Evolutionary conservation across 2,113 vertebrate genomes (phyloP).

Genomic region (Lethenteron camtschaticum): DNA sequence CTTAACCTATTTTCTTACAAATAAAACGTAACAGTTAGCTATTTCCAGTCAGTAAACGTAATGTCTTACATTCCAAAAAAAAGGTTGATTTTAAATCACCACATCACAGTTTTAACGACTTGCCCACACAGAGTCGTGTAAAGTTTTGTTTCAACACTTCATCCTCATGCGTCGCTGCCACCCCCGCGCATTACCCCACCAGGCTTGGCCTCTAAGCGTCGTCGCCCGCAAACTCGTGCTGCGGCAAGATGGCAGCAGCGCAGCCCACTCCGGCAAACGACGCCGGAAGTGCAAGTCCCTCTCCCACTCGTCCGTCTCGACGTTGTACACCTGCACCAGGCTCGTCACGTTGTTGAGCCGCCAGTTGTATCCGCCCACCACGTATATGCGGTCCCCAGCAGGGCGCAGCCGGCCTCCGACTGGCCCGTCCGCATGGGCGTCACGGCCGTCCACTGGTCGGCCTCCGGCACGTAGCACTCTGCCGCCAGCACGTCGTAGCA

Average conservation of each 20-base stretch:
- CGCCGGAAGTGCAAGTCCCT: slow-evolving; percentile 80
- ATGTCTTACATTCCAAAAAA: no score
- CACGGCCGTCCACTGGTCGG: slow-evolving; percentile 73
- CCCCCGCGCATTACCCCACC: no score
- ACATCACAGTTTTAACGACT: no score
- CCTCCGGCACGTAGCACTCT: slow-evolving; percentile 64
- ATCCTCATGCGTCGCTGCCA: no score
- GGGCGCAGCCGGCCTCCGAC: slow-evolving; percentile 73
- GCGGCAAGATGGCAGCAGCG: slow-evolving; percentile 46
- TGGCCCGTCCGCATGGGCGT: slow-evolving; percentile 74
- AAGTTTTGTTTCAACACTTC: no score
- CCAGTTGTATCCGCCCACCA: slow-evolving; percentile 90
- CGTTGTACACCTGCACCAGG: slow-evolving; percentile 89
- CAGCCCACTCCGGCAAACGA: slow-evolving; percentile 75
- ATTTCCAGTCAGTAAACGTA: no score
- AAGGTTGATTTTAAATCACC: no score
- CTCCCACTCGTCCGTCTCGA: slow-evolving; percentile 74
- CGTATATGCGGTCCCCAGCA: slow-evolving; percentile 59
- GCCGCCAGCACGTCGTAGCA: slow-evolving; percentile 74
- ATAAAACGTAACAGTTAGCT: no score
- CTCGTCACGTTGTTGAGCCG: slow-evolving; percentile 89
- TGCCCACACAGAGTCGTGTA: no score
- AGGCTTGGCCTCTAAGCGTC: no score
- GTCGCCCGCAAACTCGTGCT: slow-evolving; percentile 11
- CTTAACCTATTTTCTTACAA: no score